Evolutionary conservation across 1,140 invertebrate genomes (phyloP).

Genomic region (Dendrolimus punctatus): DNA sequence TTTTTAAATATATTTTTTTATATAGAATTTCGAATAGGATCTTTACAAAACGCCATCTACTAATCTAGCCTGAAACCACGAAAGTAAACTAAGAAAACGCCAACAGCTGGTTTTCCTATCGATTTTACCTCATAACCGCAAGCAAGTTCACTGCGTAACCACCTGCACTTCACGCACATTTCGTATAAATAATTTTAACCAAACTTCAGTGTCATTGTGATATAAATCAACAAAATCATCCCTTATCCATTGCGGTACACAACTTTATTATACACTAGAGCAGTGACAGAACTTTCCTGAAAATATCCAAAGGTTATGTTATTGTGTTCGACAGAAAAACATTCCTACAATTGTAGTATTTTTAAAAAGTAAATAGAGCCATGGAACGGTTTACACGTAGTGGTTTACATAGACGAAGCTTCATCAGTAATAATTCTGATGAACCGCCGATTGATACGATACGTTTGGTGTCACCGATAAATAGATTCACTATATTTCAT

Average conservation of each 20-base stretch:
- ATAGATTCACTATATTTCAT: constrained; percentile 52
- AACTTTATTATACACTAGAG: not conserved
- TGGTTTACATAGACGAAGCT: constrained; percentile 43
- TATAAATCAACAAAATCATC: constrained; percentile 5
- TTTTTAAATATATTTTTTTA: too few relatives aligned
- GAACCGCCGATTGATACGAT: constrained; percentile 53
- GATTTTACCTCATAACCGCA: constrained; percentile 39
- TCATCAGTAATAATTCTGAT: constrained; percentile 46
- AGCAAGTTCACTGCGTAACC: constrained; percentile 48
- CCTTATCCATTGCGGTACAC: not conserved
- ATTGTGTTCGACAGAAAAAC: constrained; percentile 10
- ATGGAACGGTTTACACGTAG: constrained; percentile 38
- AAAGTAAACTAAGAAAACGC: not conserved
- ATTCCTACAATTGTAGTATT: constrained; percentile 3
- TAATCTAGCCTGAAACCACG: not conserved
- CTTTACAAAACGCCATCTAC: constrained; percentile 25
- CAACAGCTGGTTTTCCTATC: constrained; percentile 52
- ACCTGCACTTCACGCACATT: constrained; percentile 27
- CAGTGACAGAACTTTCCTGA: constrained; percentile 1
- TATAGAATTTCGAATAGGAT: too few relatives aligned
- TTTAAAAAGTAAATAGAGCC: constrained; percentile 13
- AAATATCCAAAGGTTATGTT: constrained; percentile 34
- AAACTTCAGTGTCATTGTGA: constrained; percentile 6
- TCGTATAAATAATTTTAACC: constrained; percentile 10
- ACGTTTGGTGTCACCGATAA: constrained; percentile 51